Base-by-base conservation (phyloP, 92 coral and sea anemone species). In the Parazoanthus swiftii region DNA sequence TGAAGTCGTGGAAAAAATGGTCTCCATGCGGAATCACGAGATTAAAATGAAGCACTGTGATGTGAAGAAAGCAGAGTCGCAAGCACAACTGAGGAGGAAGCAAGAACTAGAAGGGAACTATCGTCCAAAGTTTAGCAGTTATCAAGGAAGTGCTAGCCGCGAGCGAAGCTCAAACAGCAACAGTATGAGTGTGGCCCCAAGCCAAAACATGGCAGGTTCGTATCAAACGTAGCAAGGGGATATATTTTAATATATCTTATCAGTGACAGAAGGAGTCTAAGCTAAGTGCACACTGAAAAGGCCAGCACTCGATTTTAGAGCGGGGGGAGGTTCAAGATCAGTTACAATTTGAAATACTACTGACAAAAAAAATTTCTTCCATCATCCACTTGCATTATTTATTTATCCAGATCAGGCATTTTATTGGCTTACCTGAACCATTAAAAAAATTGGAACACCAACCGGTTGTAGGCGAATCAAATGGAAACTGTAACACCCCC, bases 21-120 rank as follows among this genome's bases (percentile, higher is more conserved):
- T 95, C 35, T 90, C 98, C 65, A 93, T 96, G 89, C 89, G 91
- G 82, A 93, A 93, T 84, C 97, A 94, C 79, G 98, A 96, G 88
- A 96, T 96, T 54, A 91, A 93, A 80, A 95, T 95, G 91, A 96
- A 96, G 80, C 94, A 93, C 37, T 95, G 97, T 81, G 98, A 96
- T 71, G 98, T 96, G 68, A 93, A 95, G 90, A 92, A 94, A 86
- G 98, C 98, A 6, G 98, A 96, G 80, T 90, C 98, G 1, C 93
- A 95, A 76, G 93, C 94, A 21, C 90, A 91, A 26, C 89, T 96
- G 91, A 93, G 93, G 71, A 94, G 93, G 81, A 94, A 90, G 29
- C 92, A 94, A 46, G 98, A 96, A 59, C 93, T 89, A 35, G 98
- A 96, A 11, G 84, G 82, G 25, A 89, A 80, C 4, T 54, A 85